Percentiles rank a stretch among this genome's conserved stretches.
Conservation (phyloP, 1,140 invertebrate species). For the Pteromalus puparum region DNA sequence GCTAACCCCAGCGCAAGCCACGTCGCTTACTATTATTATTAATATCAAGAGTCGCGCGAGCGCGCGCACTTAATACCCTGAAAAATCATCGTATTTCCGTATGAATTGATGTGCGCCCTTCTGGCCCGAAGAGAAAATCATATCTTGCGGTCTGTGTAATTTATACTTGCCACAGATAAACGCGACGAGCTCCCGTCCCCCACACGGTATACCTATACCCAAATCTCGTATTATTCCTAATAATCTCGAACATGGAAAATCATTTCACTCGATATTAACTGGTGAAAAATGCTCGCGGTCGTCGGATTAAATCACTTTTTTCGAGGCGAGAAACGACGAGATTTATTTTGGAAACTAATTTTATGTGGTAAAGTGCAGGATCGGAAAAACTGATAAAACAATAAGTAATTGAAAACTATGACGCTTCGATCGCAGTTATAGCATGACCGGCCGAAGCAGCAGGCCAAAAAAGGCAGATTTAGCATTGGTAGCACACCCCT, state of each 20-base stretch:
- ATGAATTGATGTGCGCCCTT: conserved; percentile 56
- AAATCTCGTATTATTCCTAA: conserved; percentile 38
- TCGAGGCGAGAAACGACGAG: too few species aligned
- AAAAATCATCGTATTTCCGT: conserved; percentile 67
- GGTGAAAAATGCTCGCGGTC: not conserved
- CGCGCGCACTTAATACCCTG: conserved; percentile 67
- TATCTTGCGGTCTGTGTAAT: conserved; percentile 45
- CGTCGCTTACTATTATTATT: conserved; percentile 67
- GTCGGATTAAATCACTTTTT: too few species aligned
- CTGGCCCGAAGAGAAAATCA: conserved; percentile 27
- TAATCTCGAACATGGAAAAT: conserved; percentile 3
- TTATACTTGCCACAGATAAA: conserved; percentile 44
- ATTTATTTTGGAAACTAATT: too few species aligned
- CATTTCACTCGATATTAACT: conserved; percentile 7
- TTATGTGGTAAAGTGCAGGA: too few species aligned
- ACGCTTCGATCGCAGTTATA: too few species aligned
- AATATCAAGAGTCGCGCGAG: conserved; percentile 67
- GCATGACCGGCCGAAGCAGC: too few species aligned
- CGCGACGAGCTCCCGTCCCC: not conserved
- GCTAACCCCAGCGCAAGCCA: conserved; percentile 32
- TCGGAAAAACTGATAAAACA: too few species aligned
- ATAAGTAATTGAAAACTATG: too few species aligned
- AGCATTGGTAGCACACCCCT: too few species aligned
- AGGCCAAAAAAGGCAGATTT: too few species aligned
- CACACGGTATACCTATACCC: not conserved